Evolutionary conservation across 2,888 invertebrate species (phyloP).

Genomic region (Cephus runcator): DNA sequence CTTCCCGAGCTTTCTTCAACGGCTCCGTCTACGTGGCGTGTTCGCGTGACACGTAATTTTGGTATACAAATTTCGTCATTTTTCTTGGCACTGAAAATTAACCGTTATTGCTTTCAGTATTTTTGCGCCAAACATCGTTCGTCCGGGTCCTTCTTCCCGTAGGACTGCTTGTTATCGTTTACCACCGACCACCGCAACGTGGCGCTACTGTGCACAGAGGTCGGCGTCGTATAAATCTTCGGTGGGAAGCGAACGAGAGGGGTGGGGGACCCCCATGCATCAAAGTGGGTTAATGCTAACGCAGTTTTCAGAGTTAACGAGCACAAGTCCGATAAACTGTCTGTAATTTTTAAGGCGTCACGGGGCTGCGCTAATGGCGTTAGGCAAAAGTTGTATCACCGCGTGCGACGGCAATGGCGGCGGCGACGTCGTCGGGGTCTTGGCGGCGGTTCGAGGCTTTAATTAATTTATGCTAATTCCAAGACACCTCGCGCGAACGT

Average conservation of each 20-base stretch:
- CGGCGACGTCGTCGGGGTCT: background rate
- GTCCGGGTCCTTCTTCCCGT: background rate
- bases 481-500: background rate
- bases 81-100: too few relatives aligned
- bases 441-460: background rate
- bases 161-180: background rate
- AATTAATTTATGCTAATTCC: slow-evolving; percentile 3
- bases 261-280: slow-evolving; percentile 29
- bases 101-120: background rate
- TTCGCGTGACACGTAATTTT: background rate
- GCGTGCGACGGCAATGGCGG: background rate
- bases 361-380: slow-evolving; percentile 2
- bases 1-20: background rate
- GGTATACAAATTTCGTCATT: too few relatives aligned
- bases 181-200: background rate
- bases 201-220: background rate
- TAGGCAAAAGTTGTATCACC: slow-evolving; percentile 2
- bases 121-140: accelerated
- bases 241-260: background rate
- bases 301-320: slow-evolving; percentile 33
- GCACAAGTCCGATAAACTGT: slow-evolving; percentile 33
- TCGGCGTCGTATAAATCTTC: background rate
- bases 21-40: background rate
- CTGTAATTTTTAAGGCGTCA: slow-evolving; percentile 6
- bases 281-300: slow-evolving; percentile 35